Percentiles rank a stretch among this genome's conserved stretches.
These are phyloP conservation scores for Noctua janthe DNA, from an alignment of 2,888 invertebrate genomes.

Conservation along the genomic window DNA sequence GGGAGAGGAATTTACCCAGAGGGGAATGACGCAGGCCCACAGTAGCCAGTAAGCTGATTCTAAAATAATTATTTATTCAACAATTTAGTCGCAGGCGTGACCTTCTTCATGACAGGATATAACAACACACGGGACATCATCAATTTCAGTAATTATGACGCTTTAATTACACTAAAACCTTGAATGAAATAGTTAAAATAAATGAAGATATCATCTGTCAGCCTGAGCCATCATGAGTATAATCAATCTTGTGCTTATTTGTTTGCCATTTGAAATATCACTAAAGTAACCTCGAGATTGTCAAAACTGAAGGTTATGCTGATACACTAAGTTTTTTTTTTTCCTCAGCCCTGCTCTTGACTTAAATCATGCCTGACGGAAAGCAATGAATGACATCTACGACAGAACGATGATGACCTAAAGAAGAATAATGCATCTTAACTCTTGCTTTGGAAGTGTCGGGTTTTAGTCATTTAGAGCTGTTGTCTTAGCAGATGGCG, in stretches of 20 bases:
- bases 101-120: conserved; percentile 21
- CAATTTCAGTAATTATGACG: conserved; percentile 52
- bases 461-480: neutral
- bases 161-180: conserved; percentile 51
- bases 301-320: conserved; percentile 21
- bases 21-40: neutral
- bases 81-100: neutral
- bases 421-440: neutral
- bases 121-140: conserved; percentile 37
- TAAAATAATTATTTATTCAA: neutral
- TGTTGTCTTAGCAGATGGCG: neutral
- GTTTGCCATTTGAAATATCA: conserved; percentile 29
- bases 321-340: neutral
- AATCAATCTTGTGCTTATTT: conserved; percentile 56
- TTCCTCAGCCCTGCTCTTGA: neutral
- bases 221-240: conserved; percentile 7
- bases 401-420: neutral
- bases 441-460: neutral
- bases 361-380: neutral
- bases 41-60: neutral
- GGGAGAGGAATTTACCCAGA: neutral
- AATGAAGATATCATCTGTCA: conserved; percentile 51
- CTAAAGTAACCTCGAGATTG: conserved; percentile 22
- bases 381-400: neutral
- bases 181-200: conserved; percentile 47